Evolutionary conservation across 2,113 vertebrate species (phyloP).

Genomic region (Trogon melanurus): DNA sequence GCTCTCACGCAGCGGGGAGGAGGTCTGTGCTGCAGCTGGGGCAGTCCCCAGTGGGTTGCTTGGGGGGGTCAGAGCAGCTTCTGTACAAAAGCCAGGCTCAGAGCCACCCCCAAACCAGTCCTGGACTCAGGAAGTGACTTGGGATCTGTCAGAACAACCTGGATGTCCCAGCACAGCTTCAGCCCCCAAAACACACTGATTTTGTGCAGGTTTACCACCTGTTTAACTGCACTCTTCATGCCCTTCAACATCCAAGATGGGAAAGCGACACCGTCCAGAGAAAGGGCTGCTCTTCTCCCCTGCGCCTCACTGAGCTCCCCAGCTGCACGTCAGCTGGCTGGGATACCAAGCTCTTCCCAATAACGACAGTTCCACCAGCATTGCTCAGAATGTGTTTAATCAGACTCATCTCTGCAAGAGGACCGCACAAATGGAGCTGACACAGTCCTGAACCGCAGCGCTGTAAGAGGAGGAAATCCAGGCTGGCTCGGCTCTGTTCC

Average conservation of each 20-base stretch:
- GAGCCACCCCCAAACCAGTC: not conserved
- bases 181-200: not conserved
- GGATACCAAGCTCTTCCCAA: not conserved
- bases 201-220: not conserved
- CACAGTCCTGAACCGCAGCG: rapidly evolving
- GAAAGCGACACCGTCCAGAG: rapidly evolving
- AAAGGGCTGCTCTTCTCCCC: not conserved
- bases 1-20: not conserved
- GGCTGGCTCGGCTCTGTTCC: not conserved
- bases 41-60: rapidly evolving
- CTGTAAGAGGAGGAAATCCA: not conserved
- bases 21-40: not conserved
- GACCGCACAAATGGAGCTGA: not conserved
- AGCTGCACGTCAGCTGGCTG: not conserved
- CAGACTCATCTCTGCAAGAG: not conserved
- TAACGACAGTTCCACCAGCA: not conserved
- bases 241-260: not conserved
- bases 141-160: not conserved
- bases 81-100: not conserved
- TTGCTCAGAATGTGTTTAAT: slow-evolving; percentile 12
- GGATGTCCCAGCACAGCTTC: not conserved
- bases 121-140: not conserved
- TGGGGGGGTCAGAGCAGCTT: not conserved
- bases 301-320: not conserved
- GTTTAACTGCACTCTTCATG: rapidly evolving